Percentiles rank a stretch among this genome's conserved stretches.
phyloP scores from a whole-genome alignment of 2,113 vertebrate species.

The Heteronetta atricapilla region DNA sequence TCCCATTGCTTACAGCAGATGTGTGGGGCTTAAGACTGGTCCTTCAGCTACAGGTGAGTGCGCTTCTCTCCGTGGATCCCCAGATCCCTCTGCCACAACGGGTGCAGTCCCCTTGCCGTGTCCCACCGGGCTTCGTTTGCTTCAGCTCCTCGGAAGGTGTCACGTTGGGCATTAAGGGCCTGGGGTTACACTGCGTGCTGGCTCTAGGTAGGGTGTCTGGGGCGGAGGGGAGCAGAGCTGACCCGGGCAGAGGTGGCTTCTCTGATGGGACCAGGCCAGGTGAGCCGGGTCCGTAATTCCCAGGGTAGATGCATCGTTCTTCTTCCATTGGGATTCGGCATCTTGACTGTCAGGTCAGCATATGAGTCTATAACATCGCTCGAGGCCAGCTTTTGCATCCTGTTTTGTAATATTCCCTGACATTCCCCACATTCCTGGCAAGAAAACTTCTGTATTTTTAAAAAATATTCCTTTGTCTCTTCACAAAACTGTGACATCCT shows the following conservation, averaged over 20 bases:
- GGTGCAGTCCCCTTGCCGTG: accelerated
- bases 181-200: accelerated
- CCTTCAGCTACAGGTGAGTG: accelerated
- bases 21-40: background rate
- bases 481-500: constrained; percentile 18
- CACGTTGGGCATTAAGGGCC: accelerated
- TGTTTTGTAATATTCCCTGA: constrained; percentile 62
- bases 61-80: accelerated
- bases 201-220: accelerated
- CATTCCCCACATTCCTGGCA: constrained; percentile 68
- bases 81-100: accelerated
- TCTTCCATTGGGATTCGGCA: background rate
- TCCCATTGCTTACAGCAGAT: background rate
- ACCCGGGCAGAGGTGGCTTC: background rate
- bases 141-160: background rate
- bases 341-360: background rate
- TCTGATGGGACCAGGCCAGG: background rate
- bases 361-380: background rate
- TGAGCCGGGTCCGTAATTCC: background rate
- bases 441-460: background rate
- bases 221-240: background rate
- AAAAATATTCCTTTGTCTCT: constrained; percentile 5
- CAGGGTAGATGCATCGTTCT: background rate
- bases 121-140: accelerated
- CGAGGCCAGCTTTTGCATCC: constrained; percentile 44